Conservation (phyloP, 2,797 vertebrate species). For the Chaetodon trifasciatus region DNA sequence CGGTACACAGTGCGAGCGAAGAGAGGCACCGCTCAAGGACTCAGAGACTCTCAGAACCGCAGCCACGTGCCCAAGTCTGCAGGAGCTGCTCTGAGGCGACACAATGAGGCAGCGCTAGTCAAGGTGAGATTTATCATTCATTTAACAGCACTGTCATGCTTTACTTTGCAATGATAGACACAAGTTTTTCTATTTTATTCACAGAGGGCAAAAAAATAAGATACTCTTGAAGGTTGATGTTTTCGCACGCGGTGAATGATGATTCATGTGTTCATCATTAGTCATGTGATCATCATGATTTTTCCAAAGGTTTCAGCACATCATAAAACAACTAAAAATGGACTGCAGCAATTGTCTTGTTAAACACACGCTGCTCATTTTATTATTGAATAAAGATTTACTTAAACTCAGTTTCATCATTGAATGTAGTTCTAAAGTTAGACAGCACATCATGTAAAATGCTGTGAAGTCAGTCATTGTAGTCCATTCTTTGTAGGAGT, state of each 20-base stretch:
- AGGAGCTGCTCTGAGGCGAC: slow-evolving; percentile 91
- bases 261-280: background rate
- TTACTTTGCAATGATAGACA: background rate
- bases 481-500: background rate
- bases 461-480: background rate
- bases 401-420: background rate
- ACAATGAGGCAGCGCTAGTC: slow-evolving; percentile 91
- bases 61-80: slow-evolving; percentile 89
- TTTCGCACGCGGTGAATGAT: background rate
- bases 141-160: slow-evolving; percentile 3
- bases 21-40: slow-evolving; percentile 91
- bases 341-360: background rate
- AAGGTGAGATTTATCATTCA: slow-evolving; percentile 81
- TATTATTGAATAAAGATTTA: background rate
- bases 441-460: background rate
- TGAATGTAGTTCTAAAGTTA: background rate
- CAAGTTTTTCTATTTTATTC: background rate
- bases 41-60: slow-evolving; percentile 89
- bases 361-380: background rate
- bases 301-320: background rate
- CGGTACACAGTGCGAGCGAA: slow-evolving; percentile 96
- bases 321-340: background rate
- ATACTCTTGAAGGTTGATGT: background rate
- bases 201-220: background rate
- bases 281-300: too few relatives aligned